A percentile compares a stretch with the other conserved stretches of the same genome.
These are phyloP conservation scores for Hirtodrosophila trivittata DNA, from an alignment of 2,888 invertebrate genomes.

Conservation along the genomic window DNA sequence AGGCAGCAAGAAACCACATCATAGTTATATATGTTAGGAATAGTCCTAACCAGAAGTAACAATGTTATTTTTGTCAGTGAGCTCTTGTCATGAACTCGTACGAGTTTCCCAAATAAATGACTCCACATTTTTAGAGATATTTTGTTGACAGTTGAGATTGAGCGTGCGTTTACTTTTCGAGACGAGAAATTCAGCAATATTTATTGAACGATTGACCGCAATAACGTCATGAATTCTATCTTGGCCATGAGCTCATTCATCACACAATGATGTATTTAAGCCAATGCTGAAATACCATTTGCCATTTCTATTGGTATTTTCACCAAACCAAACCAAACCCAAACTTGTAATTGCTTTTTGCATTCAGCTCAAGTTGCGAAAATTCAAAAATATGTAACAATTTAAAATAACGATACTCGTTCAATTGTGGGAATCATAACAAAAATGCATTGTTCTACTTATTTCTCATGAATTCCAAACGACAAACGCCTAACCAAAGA, in stretches of 20 bases:
- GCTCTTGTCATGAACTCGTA: constrained; percentile 42
- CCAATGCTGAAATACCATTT: constrained; percentile 13
- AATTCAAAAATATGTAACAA: no score
- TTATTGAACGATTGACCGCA: constrained; percentile 59
- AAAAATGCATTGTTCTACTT: no score
- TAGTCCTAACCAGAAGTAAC: constrained; percentile 33
- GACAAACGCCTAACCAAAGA: no score
- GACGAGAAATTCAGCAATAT: constrained; percentile 35
- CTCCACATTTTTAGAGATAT: constrained; percentile 74
- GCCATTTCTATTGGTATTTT: constrained; percentile 1
- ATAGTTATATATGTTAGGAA: not conserved
- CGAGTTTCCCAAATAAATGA: constrained; percentile 72
- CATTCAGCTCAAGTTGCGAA: no score
- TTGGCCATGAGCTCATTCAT: constrained; percentile 61
- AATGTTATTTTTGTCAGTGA: constrained; percentile 23
- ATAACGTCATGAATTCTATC: constrained; percentile 62
- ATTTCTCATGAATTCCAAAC: no score
- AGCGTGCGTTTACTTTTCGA: constrained; percentile 9
- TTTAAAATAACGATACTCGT: no score
- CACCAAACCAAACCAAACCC: not conserved
- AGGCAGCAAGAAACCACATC: constrained; percentile 7
- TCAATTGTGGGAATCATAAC: no score
- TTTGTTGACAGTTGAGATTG: constrained; percentile 66
- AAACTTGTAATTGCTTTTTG: constrained; percentile 16
- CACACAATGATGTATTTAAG: constrained; percentile 27